Evolutionary conservation across 1,140 invertebrate genomes (phyloP).

Genomic region (Philaenus spumarius): DNA sequence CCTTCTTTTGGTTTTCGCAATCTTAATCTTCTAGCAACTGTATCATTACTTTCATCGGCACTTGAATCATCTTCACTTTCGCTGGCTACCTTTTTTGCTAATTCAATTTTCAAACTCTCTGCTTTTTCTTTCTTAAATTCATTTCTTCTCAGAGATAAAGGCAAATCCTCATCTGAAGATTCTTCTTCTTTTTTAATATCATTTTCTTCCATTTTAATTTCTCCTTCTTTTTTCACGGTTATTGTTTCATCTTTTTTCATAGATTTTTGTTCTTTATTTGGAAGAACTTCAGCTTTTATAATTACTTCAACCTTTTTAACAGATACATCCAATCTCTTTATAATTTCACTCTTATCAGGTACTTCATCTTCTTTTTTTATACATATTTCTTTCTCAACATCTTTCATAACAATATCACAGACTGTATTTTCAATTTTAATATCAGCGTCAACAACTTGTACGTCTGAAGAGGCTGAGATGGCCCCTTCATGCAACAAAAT

Average conservation of each 20-base stretch:
- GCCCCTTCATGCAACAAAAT: not conserved
- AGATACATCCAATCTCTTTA: not conserved
- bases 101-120: constrained; percentile 3
- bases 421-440: not conserved
- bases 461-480: not conserved
- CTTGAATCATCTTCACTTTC: constrained; percentile 12
- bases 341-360: not conserved
- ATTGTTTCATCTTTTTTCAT: not conserved
- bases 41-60: constrained; percentile 9
- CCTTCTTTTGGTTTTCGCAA: constrained; percentile 12
- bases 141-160: constrained; percentile 3
- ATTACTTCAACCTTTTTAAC: not conserved
- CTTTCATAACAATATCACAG: constrained; percentile 1
- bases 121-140: constrained; percentile 18
- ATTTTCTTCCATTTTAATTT: too few relatives aligned
- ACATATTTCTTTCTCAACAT: too few relatives aligned
- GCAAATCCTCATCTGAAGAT: constrained; percentile 14
- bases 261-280: not conserved
- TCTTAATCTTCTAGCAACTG: constrained; percentile 11
- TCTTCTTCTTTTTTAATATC: constrained; percentile 8
- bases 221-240: constrained; percentile 9
- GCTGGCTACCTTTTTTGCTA: constrained; percentile 13
- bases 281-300: not conserved
- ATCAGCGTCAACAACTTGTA: not conserved
- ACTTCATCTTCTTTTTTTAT: too few relatives aligned